Percentiles rank a stretch among this genome's conserved stretches.
Evolutionary conservation across 2,797 vertebrate species (phyloP).

Genomic region (Microtus agrestis): DNA sequence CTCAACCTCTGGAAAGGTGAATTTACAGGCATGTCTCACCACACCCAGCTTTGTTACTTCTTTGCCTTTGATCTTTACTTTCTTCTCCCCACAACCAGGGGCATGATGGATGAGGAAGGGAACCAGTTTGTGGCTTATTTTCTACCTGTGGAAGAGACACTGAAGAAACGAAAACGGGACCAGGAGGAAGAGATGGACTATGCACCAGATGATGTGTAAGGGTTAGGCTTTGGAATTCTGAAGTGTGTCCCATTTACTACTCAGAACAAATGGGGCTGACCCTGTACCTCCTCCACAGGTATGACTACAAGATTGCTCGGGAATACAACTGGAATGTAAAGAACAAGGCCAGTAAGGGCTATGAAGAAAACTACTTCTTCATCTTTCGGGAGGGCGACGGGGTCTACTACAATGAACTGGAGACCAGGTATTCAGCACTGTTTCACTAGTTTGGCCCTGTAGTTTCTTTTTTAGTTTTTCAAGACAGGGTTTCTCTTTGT

Average conservation of each 20-base stretch:
- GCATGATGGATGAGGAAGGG: constrained; percentile 99
- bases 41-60: background rate
- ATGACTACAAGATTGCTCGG: constrained; percentile 97
- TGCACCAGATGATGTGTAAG: constrained; percentile 94
- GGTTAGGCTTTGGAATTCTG: background rate
- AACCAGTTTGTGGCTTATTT: constrained; percentile 99
- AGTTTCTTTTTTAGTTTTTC: background rate
- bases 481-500: background rate
- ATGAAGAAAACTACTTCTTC: constrained; percentile 98
- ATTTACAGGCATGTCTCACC: background rate
- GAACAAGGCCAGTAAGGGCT: constrained; percentile 98
- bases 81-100: constrained; percentile 85
- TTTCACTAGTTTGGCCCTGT: background rate
- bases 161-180: constrained; percentile 96
- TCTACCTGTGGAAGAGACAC: constrained; percentile 95
- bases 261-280: background rate
- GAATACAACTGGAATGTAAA: constrained; percentile 99
- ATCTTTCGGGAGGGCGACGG: constrained; percentile 97
- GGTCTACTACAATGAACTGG: constrained; percentile 97
- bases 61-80: background rate
- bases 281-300: constrained; percentile 85
- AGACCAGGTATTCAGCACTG: constrained; percentile 90
- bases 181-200: constrained; percentile 95
- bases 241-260: background rate
- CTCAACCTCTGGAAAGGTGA: background rate